Evolutionary conservation across 2,888 invertebrate genomes (phyloP), one percentile per base, ranked within the genome.

Genomic region (Brachyptera risi): DNA sequence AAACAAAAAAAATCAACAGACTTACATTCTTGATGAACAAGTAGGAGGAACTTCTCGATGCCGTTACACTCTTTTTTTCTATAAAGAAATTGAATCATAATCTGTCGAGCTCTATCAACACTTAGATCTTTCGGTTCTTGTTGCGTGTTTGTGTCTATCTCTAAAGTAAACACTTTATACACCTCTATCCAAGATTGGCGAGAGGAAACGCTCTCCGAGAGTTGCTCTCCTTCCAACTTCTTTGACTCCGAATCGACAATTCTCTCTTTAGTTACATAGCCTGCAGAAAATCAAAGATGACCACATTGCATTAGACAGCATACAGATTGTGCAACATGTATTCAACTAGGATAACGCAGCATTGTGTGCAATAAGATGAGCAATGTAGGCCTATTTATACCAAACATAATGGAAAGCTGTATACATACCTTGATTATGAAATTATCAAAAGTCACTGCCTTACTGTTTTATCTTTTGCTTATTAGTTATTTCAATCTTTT

Each of bases 21-120:
- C 83, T 80, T 78, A 90, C 90, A 85, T 76, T 90, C 88, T 72
- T 88, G 83, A 76, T 92, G 91, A 60, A 87, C 85, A 50, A 92
- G 78, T 23, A 91, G 74, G 44, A 91, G 72, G 68, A 91, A 83
- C 72, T 88, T 85, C 66, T 90, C 86, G 70, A 73, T 67, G 65
- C 73, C 38, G 62, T 63, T 68, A 67, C 74, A 68, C 68, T 74
- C 76, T 56, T 70, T 71, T 50, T 75, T 85, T 40, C 82, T 84
- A 70, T 88, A 86, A 9, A 88, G 78, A 81, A 90, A 92, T 71
- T 92, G 91, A 57, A 87, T 79, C 83, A 90, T 85, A 31, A 87
- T 83, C 76, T 92, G 92, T 62, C 86, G 87, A 0, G 79, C 76
- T 31, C 84, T 82, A 42, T 82, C 79, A 27, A 80, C 78, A 65